These are phyloP conservation scores for Zaprionus tsacasi DNA, from an alignment of 1,140 invertebrate species.

Conservation along the genomic window DNA sequence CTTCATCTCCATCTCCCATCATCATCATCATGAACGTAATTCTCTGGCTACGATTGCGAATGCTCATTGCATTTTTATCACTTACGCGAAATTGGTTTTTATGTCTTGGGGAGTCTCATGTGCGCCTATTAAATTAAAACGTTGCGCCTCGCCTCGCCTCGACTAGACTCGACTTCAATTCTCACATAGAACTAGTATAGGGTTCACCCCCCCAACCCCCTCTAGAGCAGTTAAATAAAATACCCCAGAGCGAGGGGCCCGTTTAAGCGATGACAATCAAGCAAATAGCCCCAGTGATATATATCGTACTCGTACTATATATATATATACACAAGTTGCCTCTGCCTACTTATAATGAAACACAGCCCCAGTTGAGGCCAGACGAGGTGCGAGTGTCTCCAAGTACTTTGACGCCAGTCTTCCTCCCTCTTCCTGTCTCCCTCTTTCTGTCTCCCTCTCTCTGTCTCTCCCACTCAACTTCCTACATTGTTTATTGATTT, in stretches of 20 bases:
- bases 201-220: not conserved
- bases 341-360: conserved; percentile 39
- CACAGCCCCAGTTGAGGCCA: conserved; percentile 13
- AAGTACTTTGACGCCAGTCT: conserved; percentile 17
- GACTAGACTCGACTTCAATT: conserved; percentile 55
- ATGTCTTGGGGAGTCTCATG: conserved; percentile 73
- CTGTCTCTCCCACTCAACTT: conserved; percentile 7
- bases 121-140: conserved; percentile 80
- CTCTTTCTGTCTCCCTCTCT: not conserved
- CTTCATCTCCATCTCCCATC: conserved; percentile 31
- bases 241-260: conserved; percentile 51
- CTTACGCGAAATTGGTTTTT: conserved; percentile 82
- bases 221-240: conserved; percentile 67
- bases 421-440: not conserved
- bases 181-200: conserved; percentile 16
- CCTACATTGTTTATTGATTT: conserved; percentile 74
- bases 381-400: conserved; percentile 17
- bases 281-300: conserved; percentile 59
- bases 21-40: conserved; percentile 27
- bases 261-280: conserved; percentile 78
- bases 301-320: no score
- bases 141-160: conserved; percentile 53
- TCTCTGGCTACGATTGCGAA: conserved; percentile 38
- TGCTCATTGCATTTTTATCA: conserved; percentile 82
- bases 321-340: conserved; percentile 13